These are phyloP conservation scores for Dione vanillae DNA, from an alignment of 2,888 invertebrate genomes.

Conservation along the genomic window DNA sequence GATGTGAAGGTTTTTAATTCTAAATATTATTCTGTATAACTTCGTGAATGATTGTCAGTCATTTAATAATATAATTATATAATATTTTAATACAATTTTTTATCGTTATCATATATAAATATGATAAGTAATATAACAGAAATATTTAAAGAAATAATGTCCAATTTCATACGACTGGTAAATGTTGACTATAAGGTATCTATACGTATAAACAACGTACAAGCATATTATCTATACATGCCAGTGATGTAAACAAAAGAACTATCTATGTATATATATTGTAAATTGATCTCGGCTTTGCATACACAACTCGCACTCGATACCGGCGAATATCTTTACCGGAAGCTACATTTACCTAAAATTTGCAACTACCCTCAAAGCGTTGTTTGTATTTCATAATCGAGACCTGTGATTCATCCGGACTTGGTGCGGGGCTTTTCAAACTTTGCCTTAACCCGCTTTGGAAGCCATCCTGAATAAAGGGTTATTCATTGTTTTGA, in stretches of 20 bases:
- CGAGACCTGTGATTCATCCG: constrained; percentile 64
- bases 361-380: constrained; percentile 31
- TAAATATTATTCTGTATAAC: not conserved
- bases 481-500: constrained; percentile 49
- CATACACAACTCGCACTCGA: constrained; percentile 2
- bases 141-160: not conserved
- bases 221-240: not conserved
- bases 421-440: constrained; percentile 49
- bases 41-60: not conserved
- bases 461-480: constrained; percentile 29
- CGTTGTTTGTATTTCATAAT: constrained; percentile 65
- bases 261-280: not conserved
- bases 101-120: not conserved
- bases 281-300: constrained; percentile 5
- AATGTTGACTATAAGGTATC: too few relatives aligned
- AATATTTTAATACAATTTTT: not conserved
- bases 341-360: constrained; percentile 28
- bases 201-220: not conserved
- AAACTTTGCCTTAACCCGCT: constrained; percentile 48
- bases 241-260: constrained; percentile 3
- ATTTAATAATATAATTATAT: not conserved
- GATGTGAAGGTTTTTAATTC: not conserved
- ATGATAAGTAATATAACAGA: not conserved
- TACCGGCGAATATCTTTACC: constrained; percentile 6
- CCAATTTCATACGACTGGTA: too few relatives aligned